These are phyloP conservation scores for Haplochromis burtoni DNA, from an alignment of 2,113 vertebrate genomes.

Conservation along the genomic window DNA sequence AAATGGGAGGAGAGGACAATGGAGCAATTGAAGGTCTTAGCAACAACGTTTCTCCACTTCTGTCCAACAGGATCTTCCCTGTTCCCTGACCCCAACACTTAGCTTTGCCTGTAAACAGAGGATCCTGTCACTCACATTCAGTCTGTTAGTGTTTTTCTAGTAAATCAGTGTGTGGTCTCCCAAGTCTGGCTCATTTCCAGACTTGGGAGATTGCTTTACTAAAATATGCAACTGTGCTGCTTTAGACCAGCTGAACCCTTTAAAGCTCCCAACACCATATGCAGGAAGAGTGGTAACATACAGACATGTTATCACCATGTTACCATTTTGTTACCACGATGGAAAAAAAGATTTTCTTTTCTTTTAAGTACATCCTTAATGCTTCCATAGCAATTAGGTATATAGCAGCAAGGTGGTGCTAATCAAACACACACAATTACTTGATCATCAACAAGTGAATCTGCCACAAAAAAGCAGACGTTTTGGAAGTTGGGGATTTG, in stretches of 20 bases:
- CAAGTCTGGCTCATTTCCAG: neutral
- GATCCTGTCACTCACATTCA: neutral
- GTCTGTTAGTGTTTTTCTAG: conserved; percentile 34
- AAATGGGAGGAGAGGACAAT: neutral
- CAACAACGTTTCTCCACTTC: neutral
- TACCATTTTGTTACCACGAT: neutral
- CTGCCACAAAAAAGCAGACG: neutral
- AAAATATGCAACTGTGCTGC: neutral
- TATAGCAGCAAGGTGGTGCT: neutral
- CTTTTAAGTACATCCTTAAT: neutral
- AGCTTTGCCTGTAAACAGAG: conserved; percentile 39
- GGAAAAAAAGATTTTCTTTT: neutral
- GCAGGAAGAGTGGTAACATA: neutral
- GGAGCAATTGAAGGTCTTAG: conserved; percentile 6
- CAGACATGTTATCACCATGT: neutral
- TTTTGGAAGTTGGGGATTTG: neutral
- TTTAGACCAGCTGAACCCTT: neutral
- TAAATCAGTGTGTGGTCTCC: neutral
- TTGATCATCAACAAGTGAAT: neutral
- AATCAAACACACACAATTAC: neutral
- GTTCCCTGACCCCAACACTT: conserved; percentile 30
- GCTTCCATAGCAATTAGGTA: neutral
- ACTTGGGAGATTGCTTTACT: neutral
- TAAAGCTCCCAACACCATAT: neutral
- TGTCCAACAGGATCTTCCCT: conserved; percentile 7